phyloP scores from a whole-genome alignment of 1,140 invertebrate genomes.

The Drosophila carrolli region DNA sequence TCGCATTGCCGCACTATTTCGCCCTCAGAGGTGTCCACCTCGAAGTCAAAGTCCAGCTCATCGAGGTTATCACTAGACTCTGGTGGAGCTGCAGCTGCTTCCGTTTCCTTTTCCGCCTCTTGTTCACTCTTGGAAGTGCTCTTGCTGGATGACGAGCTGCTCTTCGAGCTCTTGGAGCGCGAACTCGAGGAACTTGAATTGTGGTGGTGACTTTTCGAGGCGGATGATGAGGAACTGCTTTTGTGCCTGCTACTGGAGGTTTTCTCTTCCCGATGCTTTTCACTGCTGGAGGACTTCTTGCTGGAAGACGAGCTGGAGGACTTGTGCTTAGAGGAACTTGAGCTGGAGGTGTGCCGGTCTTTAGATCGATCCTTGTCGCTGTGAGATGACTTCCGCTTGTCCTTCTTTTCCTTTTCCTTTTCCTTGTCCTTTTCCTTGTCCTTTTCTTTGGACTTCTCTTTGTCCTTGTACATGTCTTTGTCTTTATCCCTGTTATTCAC shows the following conservation, averaged over 20 bases:
- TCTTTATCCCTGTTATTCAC: conserved; percentile 45
- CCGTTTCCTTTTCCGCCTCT: conserved; percentile 1
- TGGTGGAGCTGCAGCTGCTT: neutral
- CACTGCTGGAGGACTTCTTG: conserved; percentile 61
- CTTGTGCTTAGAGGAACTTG: conserved; percentile 57
- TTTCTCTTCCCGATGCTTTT: conserved; percentile 54
- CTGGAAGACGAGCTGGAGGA: conserved; percentile 53
- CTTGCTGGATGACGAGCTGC: conserved; percentile 34
- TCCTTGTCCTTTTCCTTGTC: conserved; percentile 16
- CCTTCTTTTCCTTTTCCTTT: conserved; percentile 9
- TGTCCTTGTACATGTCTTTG: conserved; percentile 10
- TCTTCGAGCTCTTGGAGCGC: conserved; percentile 23
- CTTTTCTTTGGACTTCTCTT: conserved; percentile 1
- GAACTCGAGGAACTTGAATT: conserved; percentile 39
- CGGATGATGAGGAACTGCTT: conserved; percentile 46
- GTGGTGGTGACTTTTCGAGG: conserved; percentile 49
- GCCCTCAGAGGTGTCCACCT: conserved; percentile 84
- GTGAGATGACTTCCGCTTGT: conserved; percentile 44
- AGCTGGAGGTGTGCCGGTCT: conserved; percentile 51
- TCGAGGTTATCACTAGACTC: conserved; percentile 12
- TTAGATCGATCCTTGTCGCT: conserved; percentile 48
- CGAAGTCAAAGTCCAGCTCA: conserved; percentile 50
- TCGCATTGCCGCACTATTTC: conserved; percentile 90
- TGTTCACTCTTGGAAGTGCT: conserved; percentile 20
- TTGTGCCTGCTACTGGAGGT: conserved; percentile 38